Base-by-base conservation (phyloP, 2,113 vertebrate species). In the Nothoprocta pentlandii region DNA sequence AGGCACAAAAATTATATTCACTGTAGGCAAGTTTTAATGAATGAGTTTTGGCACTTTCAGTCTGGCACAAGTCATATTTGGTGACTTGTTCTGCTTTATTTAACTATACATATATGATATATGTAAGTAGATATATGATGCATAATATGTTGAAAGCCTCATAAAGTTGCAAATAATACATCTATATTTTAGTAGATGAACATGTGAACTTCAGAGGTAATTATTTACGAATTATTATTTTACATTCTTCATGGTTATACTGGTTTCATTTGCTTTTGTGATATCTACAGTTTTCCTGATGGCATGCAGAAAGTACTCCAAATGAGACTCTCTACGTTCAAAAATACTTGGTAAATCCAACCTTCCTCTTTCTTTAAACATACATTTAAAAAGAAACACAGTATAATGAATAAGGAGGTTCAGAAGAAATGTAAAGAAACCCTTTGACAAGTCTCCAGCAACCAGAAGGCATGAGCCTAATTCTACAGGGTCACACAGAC, bases 381-480 rank as follows among this genome's bases (percentile, higher is more conserved):
- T 1, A 3, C 26, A 30, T 30, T 78, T 74, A 54, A 51, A 63
- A 59, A 74, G 15, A 84, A 75, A 32, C 10, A 58, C 7, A 30
- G 2, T 39, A 36, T 87, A 42, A 39, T 16, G 4, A 70, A 46
- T 16, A 66, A 70, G 19, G 2, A 59, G 3, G 3, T 47, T 13
- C 9, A 85, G 76, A 85, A 82, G 54, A 86, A 74, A 4, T 23
- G 30, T 39, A 76, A 78, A 56, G 3, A 62, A 46, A 44, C 3
- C 42, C 54, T 74, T 64, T 3, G 36, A 2, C 41, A 87, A 32
- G 17, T 59, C 36, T 46, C 21, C 41, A 80, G 23, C 7, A 68
- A 2, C 5, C 10, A 36, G n/a, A 68, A 62, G 2, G 0, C 21
- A 39, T 39, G 5, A 6, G 23, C 20, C 7, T 58, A 49, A 26